Base-by-base conservation (phyloP, 2,888 invertebrate genomes). In the Thecophora atra region DNA sequence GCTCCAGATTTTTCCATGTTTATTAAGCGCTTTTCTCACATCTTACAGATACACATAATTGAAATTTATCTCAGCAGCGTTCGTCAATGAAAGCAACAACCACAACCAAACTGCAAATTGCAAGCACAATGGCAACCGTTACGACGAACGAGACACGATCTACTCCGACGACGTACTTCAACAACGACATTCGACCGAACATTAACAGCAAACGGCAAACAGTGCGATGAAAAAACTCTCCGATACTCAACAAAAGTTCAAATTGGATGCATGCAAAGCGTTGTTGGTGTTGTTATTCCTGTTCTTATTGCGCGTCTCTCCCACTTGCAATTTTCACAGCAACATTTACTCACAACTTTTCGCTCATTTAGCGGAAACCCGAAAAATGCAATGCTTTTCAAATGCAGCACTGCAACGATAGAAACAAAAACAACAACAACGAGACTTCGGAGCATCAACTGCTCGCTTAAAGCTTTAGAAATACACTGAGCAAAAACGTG, bases 161-260 rank as follows among this genome's bases (percentile, higher is more conserved):
- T 77, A 79, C 76, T 78, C 77, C 77, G 77, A 79, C 80, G 76
- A 76, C 78, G 79, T 78, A 78, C 67, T 63, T 52, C 60, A 60
- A 60, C 37, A 30, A 63, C 67, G 52, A 64, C 67, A 62, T 51
- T 62, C 54, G 68, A 52, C 54, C 13, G 52, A 26, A 62, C 52
- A 73, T 68, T 73, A 58, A 76, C 58, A 73, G 44, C 66, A 66
- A 67, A 51, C 63, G 17, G 44, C 17, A 68, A 68, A n/a, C 54
- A 64, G 73, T 73, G 78, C 80, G 79, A 80, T 77, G 78, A 77
- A 76, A 72, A 68, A 56, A 30, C 77, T 70, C 68, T 47, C 44
- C 74, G 70, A 63, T 69, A 73, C 67, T 70, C 74, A 63, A 19
- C 58, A 28, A 58, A 58, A 58, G 58, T 58, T 13, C 17, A 17